Evolutionary conservation across 2,113 vertebrate genomes (phyloP).

Genomic region (Aspidoscelis tigris): DNA sequence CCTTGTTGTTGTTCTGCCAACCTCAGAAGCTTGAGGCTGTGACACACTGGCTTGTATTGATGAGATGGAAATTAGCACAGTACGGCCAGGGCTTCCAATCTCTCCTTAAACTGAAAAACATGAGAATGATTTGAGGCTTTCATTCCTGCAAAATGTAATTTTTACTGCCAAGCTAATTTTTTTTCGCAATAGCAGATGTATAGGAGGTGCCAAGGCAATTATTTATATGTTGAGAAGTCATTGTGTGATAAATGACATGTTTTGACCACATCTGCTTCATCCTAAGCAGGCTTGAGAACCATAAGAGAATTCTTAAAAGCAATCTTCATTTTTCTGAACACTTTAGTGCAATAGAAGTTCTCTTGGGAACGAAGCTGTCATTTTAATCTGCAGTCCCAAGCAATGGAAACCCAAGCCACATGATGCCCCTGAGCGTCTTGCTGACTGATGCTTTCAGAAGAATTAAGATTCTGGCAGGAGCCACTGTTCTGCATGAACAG

Average conservation of each 20-base stretch:
- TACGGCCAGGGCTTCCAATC: too few relatives aligned
- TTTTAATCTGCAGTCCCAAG: not conserved
- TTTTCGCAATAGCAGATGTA: too few relatives aligned
- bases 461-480: slow-evolving; percentile 9
- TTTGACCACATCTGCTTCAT: not conserved
- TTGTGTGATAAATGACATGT: not conserved
- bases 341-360: not conserved
- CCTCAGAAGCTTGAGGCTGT: too few relatives aligned
- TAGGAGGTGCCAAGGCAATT: not conserved
- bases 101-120: too few relatives aligned
- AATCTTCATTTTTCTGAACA: not conserved
- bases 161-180: too few relatives aligned
- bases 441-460: not conserved
- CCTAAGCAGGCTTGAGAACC: not conserved
- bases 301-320: not conserved
- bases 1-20: too few relatives aligned
- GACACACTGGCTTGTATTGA: too few relatives aligned
- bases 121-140: too few relatives aligned
- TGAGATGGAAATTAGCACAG: too few relatives aligned
- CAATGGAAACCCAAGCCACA: not conserved
- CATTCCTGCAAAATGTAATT: too few relatives aligned
- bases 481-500: not conserved
- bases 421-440: not conserved
- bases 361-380: not conserved
- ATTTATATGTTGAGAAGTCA: not conserved